Evolutionary conservation across 2,888 invertebrate genomes (phyloP).

Genomic region (Oxycera nigricornis): DNA sequence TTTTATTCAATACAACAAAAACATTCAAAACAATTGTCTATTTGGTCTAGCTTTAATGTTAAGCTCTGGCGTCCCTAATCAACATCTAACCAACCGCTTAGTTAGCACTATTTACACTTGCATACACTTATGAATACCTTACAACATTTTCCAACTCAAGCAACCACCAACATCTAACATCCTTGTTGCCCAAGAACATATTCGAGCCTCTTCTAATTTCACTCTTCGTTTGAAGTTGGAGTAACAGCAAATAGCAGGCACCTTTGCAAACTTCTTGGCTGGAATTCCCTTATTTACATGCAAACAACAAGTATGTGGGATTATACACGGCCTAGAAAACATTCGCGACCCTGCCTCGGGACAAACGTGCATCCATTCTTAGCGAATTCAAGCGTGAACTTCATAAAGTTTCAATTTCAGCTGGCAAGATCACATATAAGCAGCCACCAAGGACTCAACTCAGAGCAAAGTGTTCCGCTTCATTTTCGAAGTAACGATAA

Average conservation of each 20-base stretch:
- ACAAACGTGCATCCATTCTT: neutral
- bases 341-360: neutral
- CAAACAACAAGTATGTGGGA: neutral
- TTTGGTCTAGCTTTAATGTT: too few species aligned
- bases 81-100: too few species aligned
- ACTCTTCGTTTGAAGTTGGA: neutral
- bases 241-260: neutral
- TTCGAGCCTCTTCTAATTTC: neutral
- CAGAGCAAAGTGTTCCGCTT: neutral
- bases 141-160: neutral
- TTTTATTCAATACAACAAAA: too few species aligned
- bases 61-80: too few species aligned
- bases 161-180: neutral
- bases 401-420: conserved; percentile 3
- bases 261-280: neutral
- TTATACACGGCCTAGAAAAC: neutral
- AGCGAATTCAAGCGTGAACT: neutral
- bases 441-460: neutral
- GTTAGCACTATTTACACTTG: too few species aligned
- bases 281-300: neutral
- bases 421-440: neutral
- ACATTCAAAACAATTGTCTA: too few species aligned
- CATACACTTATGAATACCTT: too few species aligned
- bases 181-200: neutral
- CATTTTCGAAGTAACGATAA: neutral